phyloP scores from a whole-genome alignment of 1,140 invertebrate genomes.

The Paramacrobiotus metropolitanus region DNA sequence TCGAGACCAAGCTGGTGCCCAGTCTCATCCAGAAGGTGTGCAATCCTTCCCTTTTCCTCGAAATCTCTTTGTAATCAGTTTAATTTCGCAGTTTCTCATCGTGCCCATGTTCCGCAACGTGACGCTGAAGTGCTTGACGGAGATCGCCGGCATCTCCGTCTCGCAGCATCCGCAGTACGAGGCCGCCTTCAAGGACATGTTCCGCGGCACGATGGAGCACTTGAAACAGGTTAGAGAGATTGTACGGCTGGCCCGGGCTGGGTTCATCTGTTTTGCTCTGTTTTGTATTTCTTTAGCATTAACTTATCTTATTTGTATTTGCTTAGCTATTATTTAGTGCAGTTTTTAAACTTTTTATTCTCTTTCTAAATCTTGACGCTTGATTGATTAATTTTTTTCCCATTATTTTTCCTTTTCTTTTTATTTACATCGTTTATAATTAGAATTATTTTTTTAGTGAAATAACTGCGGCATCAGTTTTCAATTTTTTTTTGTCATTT shows the following conservation, averaged over 20 bases:
- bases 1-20: slow-evolving; percentile 88
- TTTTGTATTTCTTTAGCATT: not conserved
- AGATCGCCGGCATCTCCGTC: slow-evolving; percentile 35
- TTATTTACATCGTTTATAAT: no score
- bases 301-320: not conserved
- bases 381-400: not conserved
- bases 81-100: slow-evolving; percentile 53
- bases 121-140: slow-evolving; percentile 88
- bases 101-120: slow-evolving; percentile 95
- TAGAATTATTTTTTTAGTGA: no score
- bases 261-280: not conserved
- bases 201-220: slow-evolving; percentile 69
- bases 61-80: not conserved
- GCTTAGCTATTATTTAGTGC: not conserved
- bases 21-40: slow-evolving; percentile 72
- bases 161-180: slow-evolving; percentile 48
- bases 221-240: slow-evolving; percentile 35
- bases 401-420: slow-evolving; percentile 5
- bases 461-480: no score
- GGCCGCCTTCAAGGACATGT: slow-evolving; percentile 64
- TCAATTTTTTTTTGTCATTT: no score
- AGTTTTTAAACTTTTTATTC: slow-evolving; percentile 6
- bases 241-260: not conserved
- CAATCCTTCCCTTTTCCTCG: slow-evolving; percentile 1
- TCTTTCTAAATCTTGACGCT: slow-evolving; percentile 3